A percentile compares a stretch with the other conserved stretches of the same genome.
Evolutionary conservation across 2,797 vertebrate species (phyloP).

Genomic region (Scomberomorus guttatus): DNA sequence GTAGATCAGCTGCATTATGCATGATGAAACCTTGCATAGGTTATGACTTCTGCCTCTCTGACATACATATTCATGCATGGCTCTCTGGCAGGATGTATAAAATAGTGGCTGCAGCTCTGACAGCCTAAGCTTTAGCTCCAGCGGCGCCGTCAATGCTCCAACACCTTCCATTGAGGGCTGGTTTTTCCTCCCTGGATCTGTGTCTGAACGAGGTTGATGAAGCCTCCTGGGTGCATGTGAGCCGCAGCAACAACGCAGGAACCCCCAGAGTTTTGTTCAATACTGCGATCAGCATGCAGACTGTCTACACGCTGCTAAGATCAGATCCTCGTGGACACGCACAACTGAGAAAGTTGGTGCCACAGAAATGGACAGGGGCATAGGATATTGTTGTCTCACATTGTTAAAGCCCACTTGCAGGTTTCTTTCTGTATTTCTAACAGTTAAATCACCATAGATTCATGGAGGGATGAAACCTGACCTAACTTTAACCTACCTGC

Average conservation of each 20-base stretch:
- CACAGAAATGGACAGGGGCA: not conserved
- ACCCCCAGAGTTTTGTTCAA: constrained; percentile 54
- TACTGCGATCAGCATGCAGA: constrained; percentile 14
- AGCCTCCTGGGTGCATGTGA: constrained; percentile 73
- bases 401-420: constrained; percentile 17
- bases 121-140: constrained; percentile 70
- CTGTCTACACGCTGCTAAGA: constrained; percentile 34
- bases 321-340: constrained; percentile 10
- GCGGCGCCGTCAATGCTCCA: constrained; percentile 60
- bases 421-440: not conserved
- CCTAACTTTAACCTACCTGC: not conserved
- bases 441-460: not conserved
- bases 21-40: constrained; percentile 87
- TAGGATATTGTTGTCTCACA: not conserved
- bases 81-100: constrained; percentile 83
- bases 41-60: constrained; percentile 83
- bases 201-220: constrained; percentile 70
- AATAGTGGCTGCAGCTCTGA: constrained; percentile 79
- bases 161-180: constrained; percentile 57
- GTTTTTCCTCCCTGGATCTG: constrained; percentile 53
- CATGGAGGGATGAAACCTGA: not conserved
- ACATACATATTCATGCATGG: constrained; percentile 87
- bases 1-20: constrained; percentile 89
- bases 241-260: constrained; percentile 42
- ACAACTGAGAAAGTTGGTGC: constrained; percentile 10